Base-by-base conservation (phyloP, 2,797 vertebrate genomes). In the Rhinophrynus dorsalis region DNA sequence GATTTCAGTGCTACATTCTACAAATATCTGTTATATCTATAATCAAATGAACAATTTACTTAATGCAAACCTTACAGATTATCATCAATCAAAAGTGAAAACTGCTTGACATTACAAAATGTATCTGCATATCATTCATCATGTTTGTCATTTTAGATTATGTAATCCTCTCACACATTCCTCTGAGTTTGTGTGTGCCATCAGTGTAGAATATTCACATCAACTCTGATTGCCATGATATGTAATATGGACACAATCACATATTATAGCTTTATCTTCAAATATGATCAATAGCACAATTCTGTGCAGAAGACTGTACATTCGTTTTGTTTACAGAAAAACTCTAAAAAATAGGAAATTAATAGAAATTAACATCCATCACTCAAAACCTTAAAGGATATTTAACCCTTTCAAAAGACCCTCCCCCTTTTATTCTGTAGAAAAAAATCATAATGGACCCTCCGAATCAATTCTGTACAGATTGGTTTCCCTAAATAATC, bases 121-220 rank as follows among this genome's bases (percentile, higher is more conserved):
- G 21, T 71, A 63, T 56, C 68, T 63, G 38, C 30, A 56, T 27
- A 55, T 48, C 50, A 71, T 71, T 71, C 40, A 71, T 71, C 68
- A 71, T 70, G 47, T 61, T 63, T 63, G 68, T 62, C 68, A 63
- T 64, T 63, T 71, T 55, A 64, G 51, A 71, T 71, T 63, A 64
- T 56, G 52, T 71, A 63, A 71, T 50, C 59, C 38, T 71, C 50
- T 71, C 68, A 64, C 23, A 62, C 54, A 57, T 47, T 50, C 38
- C 51, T 63, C 9, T 21, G 59, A 63, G 27, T 56, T 56, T 63
- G 29, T 15, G 64, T 63, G 42, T 64, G 68, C 48, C 59, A 56
- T 47, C 45, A 11, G 44, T 26, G 58, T 57, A 55, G 48, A 59
- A 52, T 68, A n/a, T 68, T 68, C 26, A 42, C 4, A 48, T 26